Percentiles rank a stretch among this genome's conserved stretches.
phyloP scores from a whole-genome alignment of 2,113 vertebrate genomes.

The Zeus faber region DNA sequence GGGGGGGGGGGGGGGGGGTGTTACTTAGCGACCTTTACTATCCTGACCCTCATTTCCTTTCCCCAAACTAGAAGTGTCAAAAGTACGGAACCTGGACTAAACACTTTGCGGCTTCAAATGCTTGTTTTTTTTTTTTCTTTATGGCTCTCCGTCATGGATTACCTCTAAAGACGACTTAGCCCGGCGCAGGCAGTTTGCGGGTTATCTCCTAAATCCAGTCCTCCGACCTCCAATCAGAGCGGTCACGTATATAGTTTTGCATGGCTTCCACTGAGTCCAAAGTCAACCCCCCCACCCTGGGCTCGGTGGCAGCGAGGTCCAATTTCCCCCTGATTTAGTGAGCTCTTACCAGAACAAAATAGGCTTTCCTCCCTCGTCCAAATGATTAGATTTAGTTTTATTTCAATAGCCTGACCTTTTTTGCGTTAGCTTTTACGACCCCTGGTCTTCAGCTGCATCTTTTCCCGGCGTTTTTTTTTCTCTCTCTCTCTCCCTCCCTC shows the following conservation, averaged over 20 bases:
- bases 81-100: constrained; percentile 13
- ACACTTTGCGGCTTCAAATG: neutral
- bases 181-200: neutral
- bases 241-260: too few relatives aligned
- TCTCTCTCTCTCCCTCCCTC: constrained; percentile 1
- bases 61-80: constrained; percentile 4
- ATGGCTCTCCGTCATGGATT: neutral
- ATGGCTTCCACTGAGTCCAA: constrained; percentile 4
- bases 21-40: constrained; percentile 2
- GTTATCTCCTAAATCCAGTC: constrained; percentile 11
- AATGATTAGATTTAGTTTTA: constrained; percentile 21
- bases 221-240: neutral
- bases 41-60: constrained; percentile 2
- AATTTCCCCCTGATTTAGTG: constrained; percentile 34
- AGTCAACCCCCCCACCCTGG: too few relatives aligned
- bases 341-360: constrained; percentile 16
- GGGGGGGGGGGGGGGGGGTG: neutral
- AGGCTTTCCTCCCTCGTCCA: constrained; percentile 12
- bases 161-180: neutral
- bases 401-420: constrained; percentile 31
- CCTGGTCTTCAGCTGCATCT: constrained; percentile 16
- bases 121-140: neutral
- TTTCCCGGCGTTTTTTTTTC: constrained; percentile 7
- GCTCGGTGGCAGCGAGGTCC: constrained; percentile 11
- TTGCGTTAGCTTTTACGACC: constrained; percentile 25